These are phyloP conservation scores for Zaprionus camerounensis DNA, from an alignment of 1,140 invertebrate species.

Conservation along the genomic window DNA sequence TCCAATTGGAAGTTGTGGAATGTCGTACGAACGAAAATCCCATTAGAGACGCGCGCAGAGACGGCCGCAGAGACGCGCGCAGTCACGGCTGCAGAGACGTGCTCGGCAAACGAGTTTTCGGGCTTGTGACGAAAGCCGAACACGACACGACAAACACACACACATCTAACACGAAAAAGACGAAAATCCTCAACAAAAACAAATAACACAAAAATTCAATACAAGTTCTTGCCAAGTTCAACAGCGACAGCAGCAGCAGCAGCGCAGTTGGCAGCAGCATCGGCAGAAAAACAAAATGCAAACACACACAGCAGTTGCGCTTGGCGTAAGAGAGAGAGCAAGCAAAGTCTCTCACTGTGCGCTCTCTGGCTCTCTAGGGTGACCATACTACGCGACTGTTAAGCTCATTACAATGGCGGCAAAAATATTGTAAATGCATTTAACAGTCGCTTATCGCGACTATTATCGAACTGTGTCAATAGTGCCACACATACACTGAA, in stretches of 20 bases:
- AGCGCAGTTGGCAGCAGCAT: not conserved
- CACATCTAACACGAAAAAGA: not conserved
- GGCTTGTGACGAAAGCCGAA: constrained; percentile 49
- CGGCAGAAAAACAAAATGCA: constrained; percentile 54
- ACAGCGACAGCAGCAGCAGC: constrained; percentile 29
- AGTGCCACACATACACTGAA: not conserved
- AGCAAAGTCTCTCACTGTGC: not conserved
- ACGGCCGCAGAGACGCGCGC: constrained; percentile 19
- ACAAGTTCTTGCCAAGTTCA: constrained; percentile 72
- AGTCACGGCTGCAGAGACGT: not conserved
- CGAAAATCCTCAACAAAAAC: constrained; percentile 18
- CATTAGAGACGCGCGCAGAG: constrained; percentile 24
- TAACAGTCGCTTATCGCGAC: constrained; percentile 40
- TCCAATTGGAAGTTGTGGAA: constrained; percentile 6
- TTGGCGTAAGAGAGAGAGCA: constrained; percentile 23
- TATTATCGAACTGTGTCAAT: constrained; percentile 39
- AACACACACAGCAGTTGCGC: constrained; percentile 33
- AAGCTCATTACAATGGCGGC: constrained; percentile 30
- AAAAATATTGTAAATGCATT: constrained; percentile 44
- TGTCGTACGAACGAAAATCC: not conserved
- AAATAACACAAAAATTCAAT: constrained; percentile 62
- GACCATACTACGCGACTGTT: constrained; percentile 38
- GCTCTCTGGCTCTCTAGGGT: constrained; percentile 31
- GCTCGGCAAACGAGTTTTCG: constrained; percentile 40
- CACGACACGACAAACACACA: constrained; percentile 6